Base-by-base conservation (phyloP, 2,888 invertebrate genomes). In the Drosophila borborema region DNA sequence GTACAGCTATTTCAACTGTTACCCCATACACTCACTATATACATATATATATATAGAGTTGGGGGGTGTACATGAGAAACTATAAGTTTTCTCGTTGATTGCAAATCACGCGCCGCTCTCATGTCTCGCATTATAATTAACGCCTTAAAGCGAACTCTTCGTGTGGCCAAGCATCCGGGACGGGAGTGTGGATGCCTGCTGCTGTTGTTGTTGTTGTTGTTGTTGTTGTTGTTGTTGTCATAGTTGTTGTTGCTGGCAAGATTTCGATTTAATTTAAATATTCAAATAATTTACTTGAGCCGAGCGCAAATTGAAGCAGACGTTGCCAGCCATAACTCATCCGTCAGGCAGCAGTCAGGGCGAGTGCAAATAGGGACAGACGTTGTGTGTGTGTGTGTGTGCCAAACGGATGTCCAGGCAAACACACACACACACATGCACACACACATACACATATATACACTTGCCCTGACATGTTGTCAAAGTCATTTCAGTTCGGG, bases 181-280 rank as follows among this genome's bases (percentile, higher is more conserved):
- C 6, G 36, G 58, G 41, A 62, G 62, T 51, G 61, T n/a, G 46
- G 59, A 54, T 56, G 56, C 43, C 4, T 69, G 62, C 41, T 70
- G 56, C 41, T 62, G 68, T 51, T 38, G 38, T 23, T 69, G 62
- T 46, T 70, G 69, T 56, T 69, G 55, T 34, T 72, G 69, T 16
- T 62, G 8, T 40, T 16, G 40, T 40, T 40, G 40, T 40, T 61
- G 41, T 31, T 65, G 68, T n/a, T 60, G 45, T 62, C 38, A 48
- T 40, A 62, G 69, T 56, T 69, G 55, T 34, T 72, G 69, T 16
- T 62, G 61, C 55, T 80, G 80, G 53, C 76, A 66, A 67, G 71
- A 80, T 75, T 81, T 79, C 85, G 88, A 89, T 82, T 87, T 79
- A 87, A 85, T 89, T 85, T 85, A 89, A 85, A 87, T 85, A 85